Conservation (phyloP, 2,113 vertebrate genomes). For the Puntigrus tetrazona region DNA sequence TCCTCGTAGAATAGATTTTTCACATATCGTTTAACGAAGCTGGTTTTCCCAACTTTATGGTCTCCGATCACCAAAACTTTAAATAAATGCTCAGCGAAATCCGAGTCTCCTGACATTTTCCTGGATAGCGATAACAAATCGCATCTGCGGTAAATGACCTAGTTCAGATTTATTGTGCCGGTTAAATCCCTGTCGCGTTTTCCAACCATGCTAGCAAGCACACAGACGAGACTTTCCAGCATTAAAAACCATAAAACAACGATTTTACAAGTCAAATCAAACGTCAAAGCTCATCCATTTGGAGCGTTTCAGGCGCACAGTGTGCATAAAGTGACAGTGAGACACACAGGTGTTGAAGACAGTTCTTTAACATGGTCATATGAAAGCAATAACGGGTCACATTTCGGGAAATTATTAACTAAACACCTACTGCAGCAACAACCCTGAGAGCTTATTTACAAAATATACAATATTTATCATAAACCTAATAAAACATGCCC, state of each 20-base stretch:
- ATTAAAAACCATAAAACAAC: not conserved
- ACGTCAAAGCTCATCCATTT: not conserved
- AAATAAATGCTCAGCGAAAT: conserved; percentile 27
- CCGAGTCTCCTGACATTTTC: not conserved
- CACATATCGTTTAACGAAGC: not conserved
- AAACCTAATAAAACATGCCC: conserved; percentile 41
- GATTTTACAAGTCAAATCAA: not conserved
- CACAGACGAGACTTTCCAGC: not conserved
- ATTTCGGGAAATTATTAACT: conserved; percentile 9
- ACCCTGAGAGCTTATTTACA: conserved; percentile 43
- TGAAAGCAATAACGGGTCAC: conserved; percentile 21
- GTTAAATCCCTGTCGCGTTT: not conserved
- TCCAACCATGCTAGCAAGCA: not conserved
- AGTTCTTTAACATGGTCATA: conserved; percentile 26
- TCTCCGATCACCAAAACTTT: conserved; percentile 21
- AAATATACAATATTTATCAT: conserved; percentile 42
- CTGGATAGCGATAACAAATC: not conserved
- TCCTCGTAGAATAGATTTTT: conserved; percentile 18
- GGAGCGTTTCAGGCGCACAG: not conserved
- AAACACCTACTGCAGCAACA: conserved; percentile 19
- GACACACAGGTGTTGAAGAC: conserved; percentile 5
- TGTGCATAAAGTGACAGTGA: conserved; percentile 4
- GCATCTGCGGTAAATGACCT: not conserved
- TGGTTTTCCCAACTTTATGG: conserved; percentile 1
- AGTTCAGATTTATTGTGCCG: not conserved